phyloP scores from a whole-genome alignment of 1,140 invertebrate genomes.

The Sarcophaga peregrina region DNA sequence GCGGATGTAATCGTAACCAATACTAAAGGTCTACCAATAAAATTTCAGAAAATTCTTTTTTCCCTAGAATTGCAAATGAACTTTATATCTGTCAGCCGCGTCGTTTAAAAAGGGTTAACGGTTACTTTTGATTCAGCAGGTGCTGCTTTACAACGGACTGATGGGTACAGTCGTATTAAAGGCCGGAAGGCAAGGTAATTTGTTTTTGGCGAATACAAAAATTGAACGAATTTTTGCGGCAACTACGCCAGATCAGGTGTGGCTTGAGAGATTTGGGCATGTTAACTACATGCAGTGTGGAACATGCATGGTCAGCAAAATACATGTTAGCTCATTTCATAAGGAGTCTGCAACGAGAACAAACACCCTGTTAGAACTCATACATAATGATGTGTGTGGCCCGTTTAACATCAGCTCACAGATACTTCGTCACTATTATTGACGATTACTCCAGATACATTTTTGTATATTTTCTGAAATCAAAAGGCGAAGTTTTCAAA shows the following conservation, averaged over 20 bases:
- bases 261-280: slow-evolving; percentile 53
- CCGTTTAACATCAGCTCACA: slow-evolving; percentile 57
- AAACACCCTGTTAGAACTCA: slow-evolving; percentile 53
- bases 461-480: slow-evolving; percentile 64
- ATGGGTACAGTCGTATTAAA: not conserved
- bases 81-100: slow-evolving; percentile 50
- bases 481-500: slow-evolving; percentile 61
- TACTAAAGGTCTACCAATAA: not conserved
- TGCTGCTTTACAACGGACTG: not conserved
- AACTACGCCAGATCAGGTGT: slow-evolving; percentile 30
- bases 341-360: not conserved
- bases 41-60: not conserved
- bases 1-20: slow-evolving; percentile 19
- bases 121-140: slow-evolving; percentile 4
- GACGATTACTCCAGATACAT: slow-evolving; percentile 65
- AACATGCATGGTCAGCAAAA: slow-evolving; percentile 52
- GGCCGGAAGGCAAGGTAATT: not conserved
- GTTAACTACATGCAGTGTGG: slow-evolving; percentile 50
- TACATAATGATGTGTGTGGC: slow-evolving; percentile 66
- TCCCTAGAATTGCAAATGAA: not conserved
- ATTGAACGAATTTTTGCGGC: not conserved
- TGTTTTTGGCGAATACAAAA: not conserved
- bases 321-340: slow-evolving; percentile 51
- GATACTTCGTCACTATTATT: slow-evolving; percentile 65
- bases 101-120: slow-evolving; percentile 45